These are phyloP conservation scores for Melikaiella ostensackeni DNA, from an alignment of 2,888 invertebrate species.

Conservation along the genomic window DNA sequence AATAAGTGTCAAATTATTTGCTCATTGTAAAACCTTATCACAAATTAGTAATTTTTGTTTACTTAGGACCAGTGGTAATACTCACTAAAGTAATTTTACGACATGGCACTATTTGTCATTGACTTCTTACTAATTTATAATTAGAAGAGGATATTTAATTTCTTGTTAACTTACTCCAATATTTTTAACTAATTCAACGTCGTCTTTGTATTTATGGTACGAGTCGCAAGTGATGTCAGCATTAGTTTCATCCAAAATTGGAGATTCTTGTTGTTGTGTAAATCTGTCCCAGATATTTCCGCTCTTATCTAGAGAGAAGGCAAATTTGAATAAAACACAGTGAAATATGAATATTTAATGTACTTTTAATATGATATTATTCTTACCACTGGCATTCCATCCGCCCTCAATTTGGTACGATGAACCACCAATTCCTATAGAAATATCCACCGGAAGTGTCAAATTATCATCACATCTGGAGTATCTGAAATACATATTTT, in stretches of 20 bases:
- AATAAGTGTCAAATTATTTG: too few relatives aligned
- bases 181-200: constrained; percentile 54
- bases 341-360: neutral
- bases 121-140: too few relatives aligned
- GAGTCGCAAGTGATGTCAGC: constrained; percentile 85
- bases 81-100: too few relatives aligned
- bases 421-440: constrained; percentile 82
- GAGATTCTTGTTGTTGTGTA: constrained; percentile 78
- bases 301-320: constrained; percentile 80
- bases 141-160: too few relatives aligned
- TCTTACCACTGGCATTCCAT: constrained; percentile 62
- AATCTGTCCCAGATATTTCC: constrained; percentile 82
- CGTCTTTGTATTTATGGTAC: constrained; percentile 82
- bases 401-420: constrained; percentile 82
- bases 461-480: constrained; percentile 38
- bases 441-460: constrained; percentile 41
- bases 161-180: constrained; percentile 56
- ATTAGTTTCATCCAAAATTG: constrained; percentile 80
- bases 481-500: neutral
- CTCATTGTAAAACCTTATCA: too few relatives aligned
- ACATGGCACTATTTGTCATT: too few relatives aligned
- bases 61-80: too few relatives aligned
- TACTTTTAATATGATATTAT: neutral
- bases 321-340: constrained; percentile 32
- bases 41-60: too few relatives aligned